These are phyloP conservation scores for Bacillus rossius DNA, from an alignment of 1,140 invertebrate genomes.

Conservation along the genomic window DNA sequence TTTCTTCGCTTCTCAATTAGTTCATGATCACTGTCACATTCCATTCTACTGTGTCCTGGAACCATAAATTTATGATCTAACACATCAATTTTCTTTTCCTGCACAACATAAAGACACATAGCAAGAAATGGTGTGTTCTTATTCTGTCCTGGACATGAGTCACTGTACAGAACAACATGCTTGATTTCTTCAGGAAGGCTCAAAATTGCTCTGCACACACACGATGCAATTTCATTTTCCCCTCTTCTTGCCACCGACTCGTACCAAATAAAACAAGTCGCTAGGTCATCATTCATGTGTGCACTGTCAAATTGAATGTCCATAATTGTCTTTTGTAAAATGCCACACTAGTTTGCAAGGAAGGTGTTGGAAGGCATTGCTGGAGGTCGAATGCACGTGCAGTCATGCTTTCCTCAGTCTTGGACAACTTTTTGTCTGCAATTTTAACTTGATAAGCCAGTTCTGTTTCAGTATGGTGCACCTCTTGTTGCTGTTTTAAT, in stretches of 20 bases:
- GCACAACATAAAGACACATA: background rate
- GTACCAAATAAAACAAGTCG: slow-evolving; percentile 35
- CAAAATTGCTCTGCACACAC: slow-evolving; percentile 15
- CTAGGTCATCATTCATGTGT: slow-evolving; percentile 23
- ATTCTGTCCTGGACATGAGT: slow-evolving; percentile 1
- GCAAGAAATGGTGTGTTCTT: background rate
- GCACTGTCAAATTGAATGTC: slow-evolving; percentile 38
- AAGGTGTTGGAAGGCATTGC: slow-evolving; percentile 36
- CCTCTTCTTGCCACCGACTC: slow-evolving; percentile 30
- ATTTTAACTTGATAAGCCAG: slow-evolving; percentile 4
- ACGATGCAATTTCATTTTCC: slow-evolving; percentile 31
- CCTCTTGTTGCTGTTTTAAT: slow-evolving; percentile 1
- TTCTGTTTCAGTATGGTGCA: slow-evolving; percentile 12
- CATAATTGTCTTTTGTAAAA: slow-evolving; percentile 37
- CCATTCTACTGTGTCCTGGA: slow-evolving; percentile 32
- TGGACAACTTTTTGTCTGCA: slow-evolving; percentile 7
- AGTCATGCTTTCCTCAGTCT: slow-evolving; percentile 12
- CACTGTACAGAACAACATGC: slow-evolving; percentile 14
- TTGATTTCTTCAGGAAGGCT: too few species aligned
- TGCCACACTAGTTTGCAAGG: slow-evolving; percentile 25
- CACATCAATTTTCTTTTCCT: slow-evolving; percentile 16
- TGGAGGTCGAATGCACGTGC: slow-evolving; percentile 32
- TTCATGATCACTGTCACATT: slow-evolving; percentile 31
- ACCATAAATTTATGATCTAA: slow-evolving; percentile 37
- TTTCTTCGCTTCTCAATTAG: slow-evolving; percentile 32